These are phyloP conservation scores for Labrus mixtus DNA, from an alignment of 2,113 vertebrate species.

Conservation along the genomic window DNA sequence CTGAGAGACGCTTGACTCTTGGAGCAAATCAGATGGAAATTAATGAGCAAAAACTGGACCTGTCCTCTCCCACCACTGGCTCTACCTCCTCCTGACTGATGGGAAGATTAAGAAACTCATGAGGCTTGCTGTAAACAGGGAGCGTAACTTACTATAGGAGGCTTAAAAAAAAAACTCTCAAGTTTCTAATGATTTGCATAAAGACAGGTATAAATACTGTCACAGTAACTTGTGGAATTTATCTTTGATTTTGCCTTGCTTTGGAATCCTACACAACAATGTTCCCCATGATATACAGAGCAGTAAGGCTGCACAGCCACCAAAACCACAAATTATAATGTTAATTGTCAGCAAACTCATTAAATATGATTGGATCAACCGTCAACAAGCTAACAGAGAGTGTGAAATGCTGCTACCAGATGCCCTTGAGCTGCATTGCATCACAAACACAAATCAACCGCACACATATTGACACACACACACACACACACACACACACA, in stretches of 20 bases:
- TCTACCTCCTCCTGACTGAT: conserved; percentile 74
- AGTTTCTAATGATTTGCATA: background rate
- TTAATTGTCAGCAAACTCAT: conserved; percentile 47
- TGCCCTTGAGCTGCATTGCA: conserved; percentile 41
- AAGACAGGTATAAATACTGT: conserved; percentile 25
- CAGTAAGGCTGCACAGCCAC: background rate
- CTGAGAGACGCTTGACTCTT: conserved; percentile 69
- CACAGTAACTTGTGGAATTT: background rate
- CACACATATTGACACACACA: conserved; percentile 45
- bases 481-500: conserved; percentile 27
- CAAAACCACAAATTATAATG: conserved; percentile 13
- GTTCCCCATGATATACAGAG: background rate
- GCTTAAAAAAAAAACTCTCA: conserved; percentile 6
- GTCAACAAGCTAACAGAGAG: conserved; percentile 40
- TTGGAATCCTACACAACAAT: background rate
- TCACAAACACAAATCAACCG: conserved; percentile 49
- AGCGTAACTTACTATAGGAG: conserved; percentile 30
- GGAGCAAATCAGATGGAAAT: conserved; percentile 80
- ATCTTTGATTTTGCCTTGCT: too few species aligned
- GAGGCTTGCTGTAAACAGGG: conserved; percentile 79
- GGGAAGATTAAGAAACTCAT: conserved; percentile 84
- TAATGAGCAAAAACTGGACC: conserved; percentile 82
- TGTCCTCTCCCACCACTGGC: conserved; percentile 54
- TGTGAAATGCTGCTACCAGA: conserved; percentile 40
- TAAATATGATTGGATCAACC: conserved; percentile 46